Conservation (phyloP, 2,888 invertebrate genomes). For the Calliopum simillimum region DNA sequence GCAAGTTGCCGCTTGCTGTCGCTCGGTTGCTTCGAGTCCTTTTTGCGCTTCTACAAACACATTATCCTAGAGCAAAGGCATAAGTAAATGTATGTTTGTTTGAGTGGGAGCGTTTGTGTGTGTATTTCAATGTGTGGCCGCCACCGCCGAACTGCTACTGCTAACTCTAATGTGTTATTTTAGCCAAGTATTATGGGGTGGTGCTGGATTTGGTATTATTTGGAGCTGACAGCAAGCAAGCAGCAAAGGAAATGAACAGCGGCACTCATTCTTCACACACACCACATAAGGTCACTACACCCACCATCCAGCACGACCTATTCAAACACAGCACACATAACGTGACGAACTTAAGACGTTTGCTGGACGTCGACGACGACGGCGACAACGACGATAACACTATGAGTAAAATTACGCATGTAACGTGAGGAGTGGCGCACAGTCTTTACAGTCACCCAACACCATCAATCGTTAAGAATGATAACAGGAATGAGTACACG, state of each 20-base stretch:
- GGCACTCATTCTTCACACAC: background rate
- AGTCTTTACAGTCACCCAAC: background rate
- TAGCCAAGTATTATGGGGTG: background rate
- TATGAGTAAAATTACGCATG: background rate
- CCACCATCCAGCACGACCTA: background rate
- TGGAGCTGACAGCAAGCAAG: background rate
- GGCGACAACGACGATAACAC: conserved; percentile 14
- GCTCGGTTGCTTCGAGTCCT: conserved; percentile 9
- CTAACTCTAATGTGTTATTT: conserved; percentile 22
- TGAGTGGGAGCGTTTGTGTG: conserved; percentile 30
- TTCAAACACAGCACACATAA: conserved; percentile 2
- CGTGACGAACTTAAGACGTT: background rate
- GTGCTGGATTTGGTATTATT: too few species aligned
- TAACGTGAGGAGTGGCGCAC: background rate
- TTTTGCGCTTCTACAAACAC: conserved; percentile 20
- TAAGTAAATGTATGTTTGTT: conserved; percentile 29
- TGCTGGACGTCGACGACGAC: background rate
- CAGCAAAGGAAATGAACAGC: too few species aligned
- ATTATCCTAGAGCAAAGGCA: conserved; percentile 20
- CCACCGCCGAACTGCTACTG: background rate
- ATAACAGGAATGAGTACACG: too few species aligned
- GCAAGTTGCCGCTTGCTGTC: conserved; percentile 4
- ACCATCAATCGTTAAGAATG: background rate
- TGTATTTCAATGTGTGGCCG: conserved; percentile 40
- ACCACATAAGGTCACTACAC: conserved; percentile 9